Evolutionary conservation across 2,113 vertebrate genomes (phyloP), one percentile per base, ranked within the genome.

Genomic region (Pholis gunnellus): DNA sequence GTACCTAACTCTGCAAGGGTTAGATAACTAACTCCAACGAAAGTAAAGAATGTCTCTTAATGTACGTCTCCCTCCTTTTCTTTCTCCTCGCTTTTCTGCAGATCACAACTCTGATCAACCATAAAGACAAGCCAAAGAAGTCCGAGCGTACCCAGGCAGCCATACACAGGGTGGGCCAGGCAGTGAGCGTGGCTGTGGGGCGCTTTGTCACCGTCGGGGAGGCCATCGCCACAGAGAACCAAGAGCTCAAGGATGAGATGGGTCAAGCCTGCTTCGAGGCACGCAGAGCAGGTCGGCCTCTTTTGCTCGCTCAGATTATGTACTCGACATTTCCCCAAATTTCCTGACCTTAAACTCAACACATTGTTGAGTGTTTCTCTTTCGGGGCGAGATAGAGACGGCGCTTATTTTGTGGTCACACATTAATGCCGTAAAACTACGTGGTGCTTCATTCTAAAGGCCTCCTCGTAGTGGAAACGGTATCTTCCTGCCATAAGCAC

Each of bases 51-150:
- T 31, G 2, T 56, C 8, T 27, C 27, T 60, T 57, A 50, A 79
- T 31, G 1, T 59, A 17, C 5, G 13, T 73, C 18, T 60, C 25
- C 25, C 29, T 13, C n/a, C 6, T 60, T 25, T 72, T 56, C 27
- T 40, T 38, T 64, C 18, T 68, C 75, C 83, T 65, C 40, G 52
- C 36, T 44, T 80, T 27, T 78, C 94, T 95, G 67, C 93, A 99
- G 98, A 99, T 99, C 87, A 99, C 98, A 65, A 99, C 97, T 6
- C 96, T 99, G 85, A 98, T 99, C 91, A 99, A 99, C 91, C 97
- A 99, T 77, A 99, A 99, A 93, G 97, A 99, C 89, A 98, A 97
- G 92, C 97, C 96, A 83, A 99, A 97, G 95, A 97, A 97, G 91
- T 98, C 98, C 0, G 97, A 99, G 94, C 98, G 97, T 94, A 99